Evolutionary conservation across 2,797 vertebrate species (phyloP).

Genomic region (Iguana delicatissima): DNA sequence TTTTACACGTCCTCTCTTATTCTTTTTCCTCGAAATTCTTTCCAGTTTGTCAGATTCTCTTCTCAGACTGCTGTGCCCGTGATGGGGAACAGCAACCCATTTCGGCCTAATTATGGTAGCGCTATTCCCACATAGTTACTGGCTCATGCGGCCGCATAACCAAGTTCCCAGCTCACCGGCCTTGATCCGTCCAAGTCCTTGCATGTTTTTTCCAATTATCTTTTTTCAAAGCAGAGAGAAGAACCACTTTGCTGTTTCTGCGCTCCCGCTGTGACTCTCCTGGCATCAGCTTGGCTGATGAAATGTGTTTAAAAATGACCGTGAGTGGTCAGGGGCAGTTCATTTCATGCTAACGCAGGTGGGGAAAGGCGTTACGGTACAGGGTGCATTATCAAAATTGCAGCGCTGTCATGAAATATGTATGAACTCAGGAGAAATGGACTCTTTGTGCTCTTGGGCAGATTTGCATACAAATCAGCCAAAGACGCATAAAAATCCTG

Average conservation of each 20-base stretch:
- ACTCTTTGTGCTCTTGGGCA: neutral
- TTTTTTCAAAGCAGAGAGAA: neutral
- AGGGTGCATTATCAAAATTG: neutral
- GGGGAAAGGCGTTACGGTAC: neutral
- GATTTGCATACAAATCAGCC: neutral
- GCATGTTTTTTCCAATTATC: neutral
- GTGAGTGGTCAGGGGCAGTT: neutral
- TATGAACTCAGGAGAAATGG: neutral
- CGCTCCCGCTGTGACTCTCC: neutral
- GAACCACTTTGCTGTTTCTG: neutral
- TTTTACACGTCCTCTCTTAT: no score
- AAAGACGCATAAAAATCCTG: no score
- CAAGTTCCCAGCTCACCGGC: neutral
- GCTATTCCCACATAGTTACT: no score
- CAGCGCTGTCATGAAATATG: constrained; percentile 10
- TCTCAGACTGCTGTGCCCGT: neutral
- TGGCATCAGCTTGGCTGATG: neutral
- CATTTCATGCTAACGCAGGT: neutral
- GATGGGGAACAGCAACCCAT: neutral
- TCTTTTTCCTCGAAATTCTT: neutral
- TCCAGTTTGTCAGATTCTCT: neutral
- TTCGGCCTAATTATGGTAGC: neutral
- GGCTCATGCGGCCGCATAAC: no score
- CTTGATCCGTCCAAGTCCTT: neutral
- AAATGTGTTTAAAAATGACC: constrained; percentile 12